Evolutionary conservation across 2,888 invertebrate species (phyloP).

Genomic region (Dynastes maya): DNA sequence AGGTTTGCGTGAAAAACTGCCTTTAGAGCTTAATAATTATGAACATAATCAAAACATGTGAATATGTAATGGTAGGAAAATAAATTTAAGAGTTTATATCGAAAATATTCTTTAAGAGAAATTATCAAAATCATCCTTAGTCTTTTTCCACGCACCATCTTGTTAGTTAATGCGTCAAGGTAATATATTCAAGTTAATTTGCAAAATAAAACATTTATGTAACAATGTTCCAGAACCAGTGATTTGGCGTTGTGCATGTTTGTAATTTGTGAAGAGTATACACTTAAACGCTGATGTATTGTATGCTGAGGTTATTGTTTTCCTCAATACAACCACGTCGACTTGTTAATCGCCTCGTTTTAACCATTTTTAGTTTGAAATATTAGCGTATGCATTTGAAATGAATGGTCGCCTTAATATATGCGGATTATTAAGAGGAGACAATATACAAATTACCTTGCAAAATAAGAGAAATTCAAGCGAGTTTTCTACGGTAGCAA

Average conservation of each 20-base stretch:
- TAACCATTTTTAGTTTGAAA: conserved; percentile 1
- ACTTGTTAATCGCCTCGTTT: conserved; percentile 23
- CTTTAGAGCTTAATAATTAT: conserved; percentile 25
- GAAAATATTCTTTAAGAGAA: no score
- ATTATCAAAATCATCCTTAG: no score
- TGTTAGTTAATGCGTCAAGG: no score
- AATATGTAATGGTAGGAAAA: neutral
- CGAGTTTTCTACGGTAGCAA: no score
- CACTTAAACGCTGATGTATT: conserved; percentile 26
- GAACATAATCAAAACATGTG: conserved; percentile 12
- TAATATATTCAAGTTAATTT: neutral
- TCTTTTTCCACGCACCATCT: no score
- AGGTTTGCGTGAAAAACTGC: conserved; percentile 33
- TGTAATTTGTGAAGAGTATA: conserved; percentile 15
- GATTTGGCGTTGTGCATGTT: conserved; percentile 20
- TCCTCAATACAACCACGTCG: conserved; percentile 10
- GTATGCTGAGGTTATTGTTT: conserved; percentile 20
- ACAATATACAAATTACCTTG: no score
- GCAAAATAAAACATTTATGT: conserved; percentile 14
- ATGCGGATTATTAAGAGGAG: no score
- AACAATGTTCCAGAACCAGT: conserved; percentile 7
- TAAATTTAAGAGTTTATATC: no score
- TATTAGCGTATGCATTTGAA: neutral
- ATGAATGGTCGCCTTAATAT: no score
- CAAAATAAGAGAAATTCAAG: no score